These are phyloP conservation scores for Willowsia nigromaculata DNA, from an alignment of 2,888 invertebrate species.

Conservation along the genomic window DNA sequence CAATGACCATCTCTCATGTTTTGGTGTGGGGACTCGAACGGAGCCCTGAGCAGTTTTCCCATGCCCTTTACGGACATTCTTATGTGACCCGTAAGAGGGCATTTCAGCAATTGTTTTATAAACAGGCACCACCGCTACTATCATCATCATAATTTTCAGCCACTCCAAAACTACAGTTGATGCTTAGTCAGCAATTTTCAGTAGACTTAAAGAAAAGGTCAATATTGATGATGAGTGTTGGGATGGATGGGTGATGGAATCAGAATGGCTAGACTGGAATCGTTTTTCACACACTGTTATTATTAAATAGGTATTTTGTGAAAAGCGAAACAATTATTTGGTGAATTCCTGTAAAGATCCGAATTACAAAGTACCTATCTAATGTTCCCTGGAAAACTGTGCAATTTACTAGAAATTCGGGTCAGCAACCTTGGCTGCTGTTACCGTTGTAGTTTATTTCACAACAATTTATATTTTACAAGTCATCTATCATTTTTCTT, in stretches of 20 bases:
- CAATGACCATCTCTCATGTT: background rate
- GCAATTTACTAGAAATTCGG: slow-evolving; percentile 14
- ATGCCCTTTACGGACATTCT: slow-evolving; percentile 47
- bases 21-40: background rate
- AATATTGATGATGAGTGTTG: background rate
- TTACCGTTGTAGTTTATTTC: background rate
- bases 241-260: background rate
- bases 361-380: background rate
- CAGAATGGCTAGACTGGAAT: slow-evolving; percentile 43
- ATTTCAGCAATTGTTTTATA: slow-evolving; percentile 5
- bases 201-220: background rate
- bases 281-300: background rate
- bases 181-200: slow-evolving; percentile 17
- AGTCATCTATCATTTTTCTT: slow-evolving; percentile 61
- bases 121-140: background rate
- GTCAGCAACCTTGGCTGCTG: slow-evolving; percentile 31
- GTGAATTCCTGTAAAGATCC: background rate
- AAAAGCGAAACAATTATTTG: background rate
- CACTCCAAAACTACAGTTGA: background rate
- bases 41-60: slow-evolving; percentile 41
- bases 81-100: slow-evolving; percentile 30
- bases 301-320: background rate
- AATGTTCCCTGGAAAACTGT: slow-evolving; percentile 35
- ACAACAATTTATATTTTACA: background rate
- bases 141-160: background rate